Percentiles rank a stretch among this genome's conserved stretches.
Conservation (phyloP, 1,140 invertebrate genomes). For the Euglossa dilemma region DNA sequence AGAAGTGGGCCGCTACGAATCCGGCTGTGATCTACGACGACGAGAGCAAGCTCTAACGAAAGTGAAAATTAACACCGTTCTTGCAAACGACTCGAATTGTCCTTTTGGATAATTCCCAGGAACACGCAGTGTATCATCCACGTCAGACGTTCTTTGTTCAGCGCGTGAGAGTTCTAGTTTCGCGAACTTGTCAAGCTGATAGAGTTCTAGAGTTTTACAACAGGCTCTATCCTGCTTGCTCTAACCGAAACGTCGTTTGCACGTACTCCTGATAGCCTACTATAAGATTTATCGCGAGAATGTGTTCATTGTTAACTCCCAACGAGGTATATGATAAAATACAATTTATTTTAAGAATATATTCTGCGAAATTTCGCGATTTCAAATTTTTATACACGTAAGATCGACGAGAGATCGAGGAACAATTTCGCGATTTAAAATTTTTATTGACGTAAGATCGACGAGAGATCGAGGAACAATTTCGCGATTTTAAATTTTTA, state of each 20-base stretch:
- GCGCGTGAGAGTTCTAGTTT: not conserved
- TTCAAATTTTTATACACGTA: too few species aligned
- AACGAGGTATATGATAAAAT: conserved; percentile 8
- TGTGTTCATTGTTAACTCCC: not conserved
- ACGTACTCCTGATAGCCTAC: conserved; percentile 1
- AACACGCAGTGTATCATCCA: not conserved
- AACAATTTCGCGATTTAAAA: too few species aligned
- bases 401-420: too few species aligned
- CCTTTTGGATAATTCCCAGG: too few species aligned
- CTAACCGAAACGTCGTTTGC: not conserved
- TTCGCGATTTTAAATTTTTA: not conserved
- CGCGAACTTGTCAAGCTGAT: too few species aligned
- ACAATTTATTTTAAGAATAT: not conserved
- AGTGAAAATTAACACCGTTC: not conserved
- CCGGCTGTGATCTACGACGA: conserved; percentile 74
- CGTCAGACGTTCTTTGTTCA: not conserved
- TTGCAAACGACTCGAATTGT: not conserved
- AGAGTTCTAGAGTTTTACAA: too few species aligned
- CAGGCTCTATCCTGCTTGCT: too few species aligned
- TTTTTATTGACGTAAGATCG: too few species aligned
- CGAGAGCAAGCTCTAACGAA: conserved; percentile 75
- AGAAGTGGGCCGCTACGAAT: conserved; percentile 79
- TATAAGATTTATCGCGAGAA: not conserved
- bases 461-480: too few species aligned
- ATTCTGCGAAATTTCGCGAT: not conserved